These are phyloP conservation scores for Pentalonia nigronervosa DNA, from an alignment of 1,140 invertebrate species.

Conservation along the genomic window DNA sequence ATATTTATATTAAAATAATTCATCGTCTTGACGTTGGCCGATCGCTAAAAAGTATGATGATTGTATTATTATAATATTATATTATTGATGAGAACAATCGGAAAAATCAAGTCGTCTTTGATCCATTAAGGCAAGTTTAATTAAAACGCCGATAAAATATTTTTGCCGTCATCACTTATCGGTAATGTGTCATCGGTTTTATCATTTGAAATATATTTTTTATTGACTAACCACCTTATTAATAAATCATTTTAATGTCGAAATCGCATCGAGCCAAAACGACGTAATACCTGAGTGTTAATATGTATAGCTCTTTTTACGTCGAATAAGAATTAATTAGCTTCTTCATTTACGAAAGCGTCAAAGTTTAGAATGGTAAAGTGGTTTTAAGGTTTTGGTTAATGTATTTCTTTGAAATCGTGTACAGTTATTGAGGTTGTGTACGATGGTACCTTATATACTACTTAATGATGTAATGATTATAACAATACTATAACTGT, in stretches of 20 bases:
- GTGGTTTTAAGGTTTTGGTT: no score
- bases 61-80: background rate
- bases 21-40: no score
- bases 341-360: background rate
- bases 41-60: background rate
- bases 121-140: background rate
- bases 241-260: background rate
- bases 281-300: background rate
- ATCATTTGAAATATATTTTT: background rate
- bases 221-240: background rate
- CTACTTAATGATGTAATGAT: no score
- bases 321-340: background rate
- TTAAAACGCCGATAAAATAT: conserved; percentile 2
- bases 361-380: no score
- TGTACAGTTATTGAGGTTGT: no score
- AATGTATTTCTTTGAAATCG: no score
- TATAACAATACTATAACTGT: no score
- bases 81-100: background rate
- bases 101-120: background rate
- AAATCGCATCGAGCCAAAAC: background rate
- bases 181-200: background rate
- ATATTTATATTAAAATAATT: no score
- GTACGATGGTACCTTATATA: no score
- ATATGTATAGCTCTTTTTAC: background rate
- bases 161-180: background rate